Evolutionary conservation across 2,797 vertebrate genomes (phyloP).

Genomic region (Vireo griseus): DNA sequence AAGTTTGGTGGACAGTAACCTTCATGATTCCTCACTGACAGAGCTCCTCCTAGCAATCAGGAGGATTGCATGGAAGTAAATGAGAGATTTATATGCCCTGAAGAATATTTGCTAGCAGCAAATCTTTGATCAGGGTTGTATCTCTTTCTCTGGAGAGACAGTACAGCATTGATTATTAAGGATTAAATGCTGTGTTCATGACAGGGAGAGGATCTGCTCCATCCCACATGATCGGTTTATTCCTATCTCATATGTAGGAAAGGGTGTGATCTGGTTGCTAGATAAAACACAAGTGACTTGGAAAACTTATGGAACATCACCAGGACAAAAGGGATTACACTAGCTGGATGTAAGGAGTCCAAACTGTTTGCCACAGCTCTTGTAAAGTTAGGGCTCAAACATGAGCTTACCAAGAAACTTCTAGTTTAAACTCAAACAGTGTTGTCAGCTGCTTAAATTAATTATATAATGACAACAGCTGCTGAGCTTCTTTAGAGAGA

Average conservation of each 20-base stretch:
- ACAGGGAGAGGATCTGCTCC: neutral
- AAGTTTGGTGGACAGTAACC: neutral
- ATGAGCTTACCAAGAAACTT: neutral
- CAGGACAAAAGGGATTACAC: neutral
- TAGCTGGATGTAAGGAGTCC: neutral
- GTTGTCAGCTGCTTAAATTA: neutral
- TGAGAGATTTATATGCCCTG: neutral
- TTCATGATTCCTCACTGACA: neutral
- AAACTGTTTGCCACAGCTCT: neutral
- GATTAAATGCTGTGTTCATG: neutral
- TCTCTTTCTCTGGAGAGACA: neutral
- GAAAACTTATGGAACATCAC: neutral
- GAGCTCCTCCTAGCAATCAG: neutral
- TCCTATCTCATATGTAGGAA: neutral
- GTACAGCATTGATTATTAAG: neutral
- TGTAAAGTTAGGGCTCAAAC: neutral
- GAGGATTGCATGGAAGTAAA: neutral
- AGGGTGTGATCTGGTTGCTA: neutral
- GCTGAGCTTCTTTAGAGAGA: neutral
- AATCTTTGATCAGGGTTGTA: neutral
- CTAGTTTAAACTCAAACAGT: neutral
- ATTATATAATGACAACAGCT: neutral
- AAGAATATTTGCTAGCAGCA: neutral
- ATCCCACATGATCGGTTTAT: accelerated
- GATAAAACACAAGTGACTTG: neutral